These are phyloP conservation scores for Colaptes auratus DNA, from an alignment of 2,113 vertebrate genomes.

Conservation along the genomic window DNA sequence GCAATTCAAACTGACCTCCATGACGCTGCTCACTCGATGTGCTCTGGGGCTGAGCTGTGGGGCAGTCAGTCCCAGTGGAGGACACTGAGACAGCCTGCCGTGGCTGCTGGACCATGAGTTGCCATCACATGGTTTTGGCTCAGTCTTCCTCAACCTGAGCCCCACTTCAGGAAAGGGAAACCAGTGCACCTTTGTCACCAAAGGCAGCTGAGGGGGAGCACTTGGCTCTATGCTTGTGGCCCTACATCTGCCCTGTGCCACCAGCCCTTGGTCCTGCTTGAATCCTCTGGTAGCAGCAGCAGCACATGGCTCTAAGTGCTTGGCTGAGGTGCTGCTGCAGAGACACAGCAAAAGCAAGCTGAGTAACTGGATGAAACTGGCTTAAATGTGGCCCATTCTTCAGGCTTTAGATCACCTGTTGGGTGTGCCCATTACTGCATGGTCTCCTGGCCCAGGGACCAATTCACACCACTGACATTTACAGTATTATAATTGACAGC, in stretches of 20 bases:
- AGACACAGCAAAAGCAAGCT: not conserved
- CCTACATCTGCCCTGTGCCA: accelerated
- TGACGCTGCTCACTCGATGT: accelerated
- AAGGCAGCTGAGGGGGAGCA: not conserved
- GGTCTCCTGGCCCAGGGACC: not conserved
- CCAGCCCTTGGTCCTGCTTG: accelerated
- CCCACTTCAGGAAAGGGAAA: not conserved
- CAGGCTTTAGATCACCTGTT: not conserved
- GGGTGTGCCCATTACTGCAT: not conserved
- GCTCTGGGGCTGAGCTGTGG: not conserved
- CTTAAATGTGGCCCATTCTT: not conserved
- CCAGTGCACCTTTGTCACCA: accelerated
- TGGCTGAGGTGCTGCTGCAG: not conserved
- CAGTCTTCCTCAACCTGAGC: not conserved
- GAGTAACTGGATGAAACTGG: not conserved
- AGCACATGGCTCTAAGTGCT: accelerated
- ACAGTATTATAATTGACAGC: not conserved
- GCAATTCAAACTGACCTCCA: accelerated
- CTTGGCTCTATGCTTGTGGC: not conserved
- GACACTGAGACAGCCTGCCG: not conserved
- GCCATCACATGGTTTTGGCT: accelerated
- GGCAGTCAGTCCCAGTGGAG: not conserved
- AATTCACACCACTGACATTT: not conserved
- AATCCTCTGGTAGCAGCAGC: accelerated
- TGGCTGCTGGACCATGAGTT: not conserved